Percentiles rank a stretch among this genome's conserved stretches.
phyloP scores from a whole-genome alignment of 2,797 vertebrate species.

The Morus bassanus region DNA sequence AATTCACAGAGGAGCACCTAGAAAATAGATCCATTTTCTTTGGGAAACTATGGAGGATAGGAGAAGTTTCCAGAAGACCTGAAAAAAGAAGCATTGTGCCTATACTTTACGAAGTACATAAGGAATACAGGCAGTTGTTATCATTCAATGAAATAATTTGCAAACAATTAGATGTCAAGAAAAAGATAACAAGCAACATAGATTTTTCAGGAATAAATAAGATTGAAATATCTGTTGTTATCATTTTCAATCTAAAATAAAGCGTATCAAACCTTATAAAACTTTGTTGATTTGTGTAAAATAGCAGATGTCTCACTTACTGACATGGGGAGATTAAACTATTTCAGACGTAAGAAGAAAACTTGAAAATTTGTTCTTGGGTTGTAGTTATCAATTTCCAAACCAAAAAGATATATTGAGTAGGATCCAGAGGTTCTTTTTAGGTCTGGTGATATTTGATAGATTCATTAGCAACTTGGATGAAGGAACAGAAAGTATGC shows the following conservation, averaged over 20 bases:
- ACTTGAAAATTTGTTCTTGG: neutral
- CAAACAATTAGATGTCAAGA: neutral
- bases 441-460: neutral
- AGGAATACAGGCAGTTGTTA: neutral
- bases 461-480: neutral
- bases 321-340: neutral
- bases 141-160: neutral
- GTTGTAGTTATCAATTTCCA: neutral
- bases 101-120: neutral
- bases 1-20: neutral
- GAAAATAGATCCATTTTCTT: neutral
- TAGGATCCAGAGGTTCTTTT: neutral
- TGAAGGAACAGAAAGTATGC: neutral
- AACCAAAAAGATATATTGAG: neutral
- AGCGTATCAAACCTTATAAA: neutral
- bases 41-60: neutral
- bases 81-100: neutral
- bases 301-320: neutral
- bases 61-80: neutral
- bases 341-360: neutral
- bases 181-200: neutral
- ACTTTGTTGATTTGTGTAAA: neutral
- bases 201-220: neutral
- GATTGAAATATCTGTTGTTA: neutral
- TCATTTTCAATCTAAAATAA: neutral